Evolutionary conservation across 2,113 vertebrate species (phyloP).

Genomic region (Chloebia gouldiae): DNA sequence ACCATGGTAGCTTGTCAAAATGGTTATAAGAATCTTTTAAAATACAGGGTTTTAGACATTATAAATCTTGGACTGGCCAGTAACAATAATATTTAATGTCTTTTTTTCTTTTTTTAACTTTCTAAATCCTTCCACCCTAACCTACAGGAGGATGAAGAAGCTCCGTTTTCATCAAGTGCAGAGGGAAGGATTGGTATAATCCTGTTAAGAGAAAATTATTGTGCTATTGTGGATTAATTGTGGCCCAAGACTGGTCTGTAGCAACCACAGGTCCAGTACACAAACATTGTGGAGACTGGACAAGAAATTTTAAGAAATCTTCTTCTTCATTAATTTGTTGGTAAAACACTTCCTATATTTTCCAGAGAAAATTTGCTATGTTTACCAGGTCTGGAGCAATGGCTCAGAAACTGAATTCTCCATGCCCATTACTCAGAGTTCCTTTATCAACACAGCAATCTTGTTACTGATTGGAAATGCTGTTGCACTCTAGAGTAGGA

Average conservation of each 20-base stretch:
- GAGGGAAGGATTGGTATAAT: not conserved
- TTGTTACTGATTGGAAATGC: not conserved
- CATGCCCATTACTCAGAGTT: not conserved
- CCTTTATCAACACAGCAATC: not conserved
- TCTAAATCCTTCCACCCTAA: not conserved
- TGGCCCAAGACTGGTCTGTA: not conserved
- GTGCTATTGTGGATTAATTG: not conserved
- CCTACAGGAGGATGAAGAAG: not conserved
- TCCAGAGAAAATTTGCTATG: fast-evolving
- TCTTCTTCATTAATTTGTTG: not conserved
- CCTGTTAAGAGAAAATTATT: not conserved
- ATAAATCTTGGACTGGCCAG: not conserved
- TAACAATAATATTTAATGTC: not conserved
- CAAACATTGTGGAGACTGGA: not conserved
- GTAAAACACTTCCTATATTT: not conserved
- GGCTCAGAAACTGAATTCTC: not conserved
- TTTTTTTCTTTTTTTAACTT: not conserved
- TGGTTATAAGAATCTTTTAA: not conserved
- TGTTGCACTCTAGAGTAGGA: not conserved
- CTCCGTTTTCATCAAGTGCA: not conserved
- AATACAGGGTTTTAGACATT: not conserved
- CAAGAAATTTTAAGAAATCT: not conserved
- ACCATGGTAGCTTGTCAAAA: not conserved
- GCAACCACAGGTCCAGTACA: not conserved
- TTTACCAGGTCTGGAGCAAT: not conserved